phyloP scores from a whole-genome alignment of 2,888 invertebrate species.

The Atethmia centrago region DNA sequence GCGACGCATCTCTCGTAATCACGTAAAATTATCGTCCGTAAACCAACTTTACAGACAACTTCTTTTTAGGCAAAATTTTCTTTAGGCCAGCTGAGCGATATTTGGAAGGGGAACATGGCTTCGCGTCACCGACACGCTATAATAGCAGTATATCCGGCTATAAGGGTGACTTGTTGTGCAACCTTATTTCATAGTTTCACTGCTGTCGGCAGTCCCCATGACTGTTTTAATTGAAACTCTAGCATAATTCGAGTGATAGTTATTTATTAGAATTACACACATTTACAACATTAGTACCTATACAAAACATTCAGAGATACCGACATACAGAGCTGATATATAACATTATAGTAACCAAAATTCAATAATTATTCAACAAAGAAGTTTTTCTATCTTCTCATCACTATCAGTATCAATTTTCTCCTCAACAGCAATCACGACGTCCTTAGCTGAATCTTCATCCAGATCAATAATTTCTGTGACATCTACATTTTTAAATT shows the following conservation, averaged over 20 bases:
- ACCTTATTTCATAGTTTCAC: no score
- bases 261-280: conserved; percentile 33
- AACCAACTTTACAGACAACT: no score
- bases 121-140: no score
- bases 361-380: background rate
- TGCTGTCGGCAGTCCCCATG: no score
- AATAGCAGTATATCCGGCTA: no score
- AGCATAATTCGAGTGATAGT: background rate
- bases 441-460: conserved; percentile 25
- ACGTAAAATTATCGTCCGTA: no score
- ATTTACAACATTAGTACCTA: background rate
- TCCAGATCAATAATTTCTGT: conserved; percentile 58
- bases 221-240: conserved; percentile 20
- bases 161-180: no score
- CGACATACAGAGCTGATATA: background rate
- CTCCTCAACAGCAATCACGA: conserved; percentile 16
- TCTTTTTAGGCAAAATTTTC: no score
- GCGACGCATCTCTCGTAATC: no score
- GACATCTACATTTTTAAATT: conserved; percentile 36
- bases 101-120: no score
- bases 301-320: background rate
- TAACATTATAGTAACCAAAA: background rate
- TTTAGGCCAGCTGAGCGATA: no score
- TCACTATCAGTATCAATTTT: background rate
- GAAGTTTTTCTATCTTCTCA: conserved; percentile 9